phyloP scores from a whole-genome alignment of 2,888 invertebrate species.

The Drosophila cognata region DNA sequence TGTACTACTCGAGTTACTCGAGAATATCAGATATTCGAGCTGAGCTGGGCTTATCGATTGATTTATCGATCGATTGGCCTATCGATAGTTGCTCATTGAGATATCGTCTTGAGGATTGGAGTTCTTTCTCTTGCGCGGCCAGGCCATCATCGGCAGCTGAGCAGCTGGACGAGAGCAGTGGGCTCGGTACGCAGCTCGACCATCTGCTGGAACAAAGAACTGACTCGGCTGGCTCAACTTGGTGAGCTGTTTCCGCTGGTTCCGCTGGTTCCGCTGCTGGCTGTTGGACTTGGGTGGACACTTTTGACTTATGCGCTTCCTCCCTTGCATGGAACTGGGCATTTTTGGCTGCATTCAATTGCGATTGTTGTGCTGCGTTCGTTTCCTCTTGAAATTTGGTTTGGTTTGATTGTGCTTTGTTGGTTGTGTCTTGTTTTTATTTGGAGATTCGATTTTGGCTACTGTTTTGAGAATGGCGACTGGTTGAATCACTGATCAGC shows the following conservation, averaged over 20 bases:
- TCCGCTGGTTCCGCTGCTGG: background rate
- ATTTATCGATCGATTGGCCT: slow-evolving; percentile 16
- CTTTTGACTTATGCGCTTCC: slow-evolving; percentile 44
- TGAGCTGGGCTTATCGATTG: slow-evolving; percentile 9
- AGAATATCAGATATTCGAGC: background rate
- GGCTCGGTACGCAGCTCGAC: slow-evolving; percentile 28
- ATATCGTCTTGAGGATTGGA: slow-evolving; percentile 37
- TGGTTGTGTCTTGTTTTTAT: background rate
- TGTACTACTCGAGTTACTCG: slow-evolving; percentile 11
- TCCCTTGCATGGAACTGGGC: slow-evolving; percentile 60
- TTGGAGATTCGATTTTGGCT: slow-evolving; percentile 1
- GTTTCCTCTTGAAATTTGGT: background rate
- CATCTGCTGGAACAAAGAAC: slow-evolving; percentile 26
- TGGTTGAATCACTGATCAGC: slow-evolving; percentile 29
- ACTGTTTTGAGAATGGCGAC: slow-evolving; percentile 6
- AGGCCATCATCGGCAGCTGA: slow-evolving; percentile 73
- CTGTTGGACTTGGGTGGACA: slow-evolving; percentile 32
- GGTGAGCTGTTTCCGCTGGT: background rate
- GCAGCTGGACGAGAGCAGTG: slow-evolving; percentile 27
- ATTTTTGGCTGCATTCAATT: slow-evolving; percentile 52
- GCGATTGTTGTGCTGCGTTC: slow-evolving; percentile 15
- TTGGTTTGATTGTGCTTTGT: background rate
- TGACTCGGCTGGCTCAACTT: slow-evolving; percentile 10
- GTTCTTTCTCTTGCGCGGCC: slow-evolving; percentile 82
- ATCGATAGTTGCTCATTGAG: slow-evolving; percentile 39